These are phyloP conservation scores for Micoletzkya japonica DNA, from an alignment of 2,888 invertebrate species.

Conservation along the genomic window DNA sequence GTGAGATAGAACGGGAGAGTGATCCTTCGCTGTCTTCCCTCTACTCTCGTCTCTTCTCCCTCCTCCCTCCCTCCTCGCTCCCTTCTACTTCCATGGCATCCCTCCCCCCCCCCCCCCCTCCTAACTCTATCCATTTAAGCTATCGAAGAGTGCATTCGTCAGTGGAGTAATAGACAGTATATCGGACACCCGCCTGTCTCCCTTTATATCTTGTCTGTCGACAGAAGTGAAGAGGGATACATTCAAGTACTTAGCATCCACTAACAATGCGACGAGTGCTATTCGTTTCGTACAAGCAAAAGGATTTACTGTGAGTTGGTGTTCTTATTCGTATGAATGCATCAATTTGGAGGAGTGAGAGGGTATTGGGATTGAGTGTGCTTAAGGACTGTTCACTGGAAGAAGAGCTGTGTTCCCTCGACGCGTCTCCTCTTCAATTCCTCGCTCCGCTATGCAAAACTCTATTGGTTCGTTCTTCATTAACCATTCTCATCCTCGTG, in stretches of 20 bases:
- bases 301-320: no score
- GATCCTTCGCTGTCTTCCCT: constrained; percentile 11
- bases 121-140: neutral
- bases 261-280: no score
- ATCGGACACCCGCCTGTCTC: neutral
- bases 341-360: no score
- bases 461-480: neutral
- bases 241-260: no score
- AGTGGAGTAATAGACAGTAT: neutral
- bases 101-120: neutral
- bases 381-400: no score
- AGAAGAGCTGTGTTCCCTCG: no score
- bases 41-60: neutral
- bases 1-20: neutral
- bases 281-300: no score
- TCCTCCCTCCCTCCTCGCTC: constrained; percentile 6
- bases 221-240: no score
- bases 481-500: neutral
- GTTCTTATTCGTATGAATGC: no score
- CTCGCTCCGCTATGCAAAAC: neutral
- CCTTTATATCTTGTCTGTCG: neutral
- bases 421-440: neutral
- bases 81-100: neutral
- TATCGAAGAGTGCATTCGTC: neutral
- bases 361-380: no score